Conservation (phyloP, 2,797 vertebrate species). For the Merluccius polli region DNA sequence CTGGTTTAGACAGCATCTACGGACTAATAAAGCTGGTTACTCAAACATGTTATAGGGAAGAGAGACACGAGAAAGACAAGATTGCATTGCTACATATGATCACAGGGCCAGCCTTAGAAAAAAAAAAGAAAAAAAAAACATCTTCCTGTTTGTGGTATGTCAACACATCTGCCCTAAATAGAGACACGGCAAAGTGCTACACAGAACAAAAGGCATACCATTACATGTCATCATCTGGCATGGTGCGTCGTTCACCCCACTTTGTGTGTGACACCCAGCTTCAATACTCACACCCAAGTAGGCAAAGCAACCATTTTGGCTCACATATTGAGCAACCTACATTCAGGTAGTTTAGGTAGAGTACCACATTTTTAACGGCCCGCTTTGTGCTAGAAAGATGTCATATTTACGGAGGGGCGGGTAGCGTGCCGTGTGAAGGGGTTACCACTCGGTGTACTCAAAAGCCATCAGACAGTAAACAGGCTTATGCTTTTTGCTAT, state of each 20-base stretch:
- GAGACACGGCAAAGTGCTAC: slow-evolving; percentile 28
- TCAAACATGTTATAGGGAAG: not conserved
- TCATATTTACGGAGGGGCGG: slow-evolving; percentile 42
- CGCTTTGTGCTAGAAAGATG: slow-evolving; percentile 54
- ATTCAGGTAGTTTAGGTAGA: slow-evolving; percentile 39
- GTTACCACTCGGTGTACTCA: slow-evolving; percentile 56
- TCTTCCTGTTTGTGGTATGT: slow-evolving; percentile 26
- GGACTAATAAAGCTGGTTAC: slow-evolving; percentile 15
- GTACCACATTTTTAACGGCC: slow-evolving; percentile 46
- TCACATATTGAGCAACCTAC: slow-evolving; percentile 8
- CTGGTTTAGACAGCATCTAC: slow-evolving; percentile 38
- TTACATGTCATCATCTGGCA: slow-evolving; percentile 49
- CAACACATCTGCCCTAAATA: slow-evolving; percentile 44
- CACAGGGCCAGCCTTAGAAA: slow-evolving; percentile 7
- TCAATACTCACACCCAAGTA: slow-evolving; percentile 24
- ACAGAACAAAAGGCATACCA: slow-evolving; percentile 23
- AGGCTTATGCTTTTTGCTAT: slow-evolving; percentile 56
- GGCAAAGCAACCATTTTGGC: slow-evolving; percentile 32
- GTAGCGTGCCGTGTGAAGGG: slow-evolving; percentile 59
- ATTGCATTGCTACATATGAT: not conserved
- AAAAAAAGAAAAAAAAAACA: too few species aligned
- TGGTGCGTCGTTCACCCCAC: slow-evolving; percentile 44
- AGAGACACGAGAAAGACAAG: too few species aligned
- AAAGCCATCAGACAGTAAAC: slow-evolving; percentile 62
- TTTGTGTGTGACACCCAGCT: slow-evolving; percentile 34